Evolutionary conservation across 2,888 invertebrate genomes (phyloP).

Genomic region (Gryllus longicercus): DNA sequence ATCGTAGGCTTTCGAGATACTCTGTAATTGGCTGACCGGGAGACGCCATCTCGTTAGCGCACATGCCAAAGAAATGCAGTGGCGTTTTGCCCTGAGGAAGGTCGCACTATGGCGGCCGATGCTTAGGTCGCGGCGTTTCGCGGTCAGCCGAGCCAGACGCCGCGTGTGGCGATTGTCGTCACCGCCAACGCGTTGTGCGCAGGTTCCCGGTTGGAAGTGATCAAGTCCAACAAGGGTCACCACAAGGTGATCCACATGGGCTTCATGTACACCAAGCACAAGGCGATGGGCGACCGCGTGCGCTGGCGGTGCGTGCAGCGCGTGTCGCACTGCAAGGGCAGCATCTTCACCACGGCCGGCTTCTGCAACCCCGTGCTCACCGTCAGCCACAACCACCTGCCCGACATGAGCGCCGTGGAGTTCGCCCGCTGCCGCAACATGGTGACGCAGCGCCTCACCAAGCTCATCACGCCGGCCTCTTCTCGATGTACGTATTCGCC

Average conservation of each 20-base stretch:
- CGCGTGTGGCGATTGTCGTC: no score
- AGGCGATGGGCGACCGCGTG: constrained; percentile 48
- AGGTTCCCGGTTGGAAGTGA: constrained; percentile 41
- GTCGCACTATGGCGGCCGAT: no score
- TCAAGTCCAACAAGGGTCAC: constrained; percentile 51
- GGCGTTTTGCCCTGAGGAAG: no score
- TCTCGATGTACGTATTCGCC: background rate
- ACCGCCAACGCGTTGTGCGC: background rate
- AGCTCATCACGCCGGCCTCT: background rate
- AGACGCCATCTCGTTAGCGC: no score
- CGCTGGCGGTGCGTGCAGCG: constrained; percentile 52
- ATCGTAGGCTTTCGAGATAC: no score
- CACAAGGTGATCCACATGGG: constrained; percentile 50
- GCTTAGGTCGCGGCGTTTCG: no score
- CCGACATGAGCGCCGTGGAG: constrained; percentile 48
- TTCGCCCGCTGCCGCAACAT: constrained; percentile 44
- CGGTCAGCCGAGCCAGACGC: no score
- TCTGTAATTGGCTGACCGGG: no score
- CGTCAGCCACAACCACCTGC: constrained; percentile 50
- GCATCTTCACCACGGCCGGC: constrained; percentile 48
- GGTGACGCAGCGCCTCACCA: background rate
- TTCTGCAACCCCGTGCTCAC: constrained; percentile 46
- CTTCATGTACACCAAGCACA: constrained; percentile 52
- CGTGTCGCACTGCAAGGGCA: constrained; percentile 48
- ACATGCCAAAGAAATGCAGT: no score